These are phyloP conservation scores for Sebastes alutus DNA, from an alignment of 2,797 vertebrate genomes.

Conservation along the genomic window DNA sequence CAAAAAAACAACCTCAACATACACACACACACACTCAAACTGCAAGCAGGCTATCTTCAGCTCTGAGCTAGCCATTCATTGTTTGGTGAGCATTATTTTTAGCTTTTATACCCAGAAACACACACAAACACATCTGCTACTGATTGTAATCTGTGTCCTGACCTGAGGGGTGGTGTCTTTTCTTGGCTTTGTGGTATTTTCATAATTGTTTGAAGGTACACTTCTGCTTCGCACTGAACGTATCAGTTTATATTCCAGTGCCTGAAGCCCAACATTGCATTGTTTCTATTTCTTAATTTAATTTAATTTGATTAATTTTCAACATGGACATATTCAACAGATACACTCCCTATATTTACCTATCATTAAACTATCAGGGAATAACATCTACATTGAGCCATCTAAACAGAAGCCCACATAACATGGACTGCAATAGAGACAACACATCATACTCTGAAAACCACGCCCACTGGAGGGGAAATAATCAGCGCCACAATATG, in stretches of 20 bases:
- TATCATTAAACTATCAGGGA: neutral
- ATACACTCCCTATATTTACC: neutral
- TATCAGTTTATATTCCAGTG: neutral
- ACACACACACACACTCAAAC: neutral
- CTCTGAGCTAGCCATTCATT: constrained; percentile 17
- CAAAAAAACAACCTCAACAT: neutral
- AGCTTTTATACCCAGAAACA: constrained; percentile 20
- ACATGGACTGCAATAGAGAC: neutral
- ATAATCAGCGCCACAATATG: neutral
- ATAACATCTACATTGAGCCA: neutral
- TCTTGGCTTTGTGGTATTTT: constrained; percentile 32
- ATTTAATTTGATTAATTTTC: neutral
- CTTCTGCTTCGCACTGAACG: neutral
- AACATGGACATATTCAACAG: neutral
- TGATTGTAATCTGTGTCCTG: constrained; percentile 12
- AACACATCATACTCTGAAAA: neutral
- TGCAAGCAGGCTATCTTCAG: neutral
- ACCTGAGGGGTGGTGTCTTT: constrained; percentile 15
- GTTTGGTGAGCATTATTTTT: constrained; percentile 41
- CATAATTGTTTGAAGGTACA: neutral
- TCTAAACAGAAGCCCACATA: neutral
- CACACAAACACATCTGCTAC: constrained; percentile 33
- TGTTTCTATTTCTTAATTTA: neutral
- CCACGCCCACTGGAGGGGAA: neutral
- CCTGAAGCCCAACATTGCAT: neutral